These are phyloP conservation scores for Deroplatys truncata DNA, from an alignment of 2,888 invertebrate species.

Conservation along the genomic window DNA sequence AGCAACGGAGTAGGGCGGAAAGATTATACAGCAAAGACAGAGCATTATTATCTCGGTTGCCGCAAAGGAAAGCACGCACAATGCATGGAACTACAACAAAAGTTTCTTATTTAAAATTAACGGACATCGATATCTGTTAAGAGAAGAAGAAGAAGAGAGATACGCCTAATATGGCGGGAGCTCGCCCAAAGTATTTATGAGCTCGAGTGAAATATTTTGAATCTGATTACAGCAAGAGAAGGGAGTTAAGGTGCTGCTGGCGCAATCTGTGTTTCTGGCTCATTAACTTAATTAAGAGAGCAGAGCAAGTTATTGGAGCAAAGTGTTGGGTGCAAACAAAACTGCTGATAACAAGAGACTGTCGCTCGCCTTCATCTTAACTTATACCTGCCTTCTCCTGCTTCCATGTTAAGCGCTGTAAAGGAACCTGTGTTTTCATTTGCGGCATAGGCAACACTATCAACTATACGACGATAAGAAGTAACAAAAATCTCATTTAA, in stretches of 20 bases:
- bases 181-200: conserved; percentile 10
- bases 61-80: background rate
- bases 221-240: background rate
- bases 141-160: background rate
- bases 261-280: conserved; percentile 25
- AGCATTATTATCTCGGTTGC: background rate
- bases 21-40: background rate
- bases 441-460: too few species aligned
- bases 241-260: background rate
- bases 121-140: background rate
- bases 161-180: background rate
- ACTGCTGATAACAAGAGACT: background rate
- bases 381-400: background rate
- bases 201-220: background rate
- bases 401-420: too few species aligned
- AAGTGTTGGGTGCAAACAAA: background rate
- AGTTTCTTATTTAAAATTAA: background rate
- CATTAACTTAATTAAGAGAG: conserved; percentile 22
- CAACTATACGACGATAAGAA: too few species aligned
- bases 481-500: too few species aligned
- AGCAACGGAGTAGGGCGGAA: too few species aligned
- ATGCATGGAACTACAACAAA: background rate
- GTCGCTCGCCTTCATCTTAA: background rate
- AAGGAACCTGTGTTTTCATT: too few species aligned
- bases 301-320: background rate